These are phyloP conservation scores for Scaeva pyrastri DNA, from an alignment of 2,888 invertebrate species.

Conservation along the genomic window DNA sequence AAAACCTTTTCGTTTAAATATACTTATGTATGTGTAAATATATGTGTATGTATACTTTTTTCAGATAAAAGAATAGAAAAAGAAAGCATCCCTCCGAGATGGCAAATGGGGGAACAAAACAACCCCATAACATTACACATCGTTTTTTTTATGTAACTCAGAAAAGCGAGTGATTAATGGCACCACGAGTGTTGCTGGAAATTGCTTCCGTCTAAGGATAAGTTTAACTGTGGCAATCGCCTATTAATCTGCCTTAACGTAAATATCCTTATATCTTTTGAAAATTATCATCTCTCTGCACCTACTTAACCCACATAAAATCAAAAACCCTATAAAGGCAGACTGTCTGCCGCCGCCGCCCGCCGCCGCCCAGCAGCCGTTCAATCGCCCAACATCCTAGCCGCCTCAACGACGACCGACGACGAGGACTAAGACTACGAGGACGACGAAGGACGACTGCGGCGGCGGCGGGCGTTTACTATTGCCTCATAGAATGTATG, in stretches of 20 bases:
- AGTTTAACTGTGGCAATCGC: constrained; percentile 50
- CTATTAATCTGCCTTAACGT: constrained; percentile 62
- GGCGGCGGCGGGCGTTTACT: too few relatives aligned
- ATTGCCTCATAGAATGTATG: too few relatives aligned
- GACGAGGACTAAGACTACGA: neutral
- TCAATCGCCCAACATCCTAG: too few relatives aligned
- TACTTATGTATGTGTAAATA: too few relatives aligned
- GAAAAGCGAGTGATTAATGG: constrained; percentile 56
- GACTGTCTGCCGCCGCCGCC: constrained; percentile 49
- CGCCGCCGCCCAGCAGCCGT: too few relatives aligned
- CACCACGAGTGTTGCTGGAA: constrained; percentile 45
- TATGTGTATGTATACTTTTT: neutral
- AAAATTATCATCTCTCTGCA: constrained; percentile 65
- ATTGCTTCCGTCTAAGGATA: constrained; percentile 50
- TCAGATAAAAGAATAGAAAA: neutral
- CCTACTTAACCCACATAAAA: constrained; percentile 66
- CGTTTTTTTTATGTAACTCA: neutral
- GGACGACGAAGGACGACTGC: too few relatives aligned
- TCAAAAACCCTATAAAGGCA: constrained; percentile 37
- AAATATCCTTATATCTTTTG: constrained; percentile 28
- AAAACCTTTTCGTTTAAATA: neutral
- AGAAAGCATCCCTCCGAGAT: constrained; percentile 7
- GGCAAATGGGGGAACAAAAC: neutral
- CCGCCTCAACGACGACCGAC: neutral
- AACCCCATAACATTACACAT: constrained; percentile 12